Percentiles rank a stretch among this genome's conserved stretches.
phyloP scores from a whole-genome alignment of 2,797 vertebrate genomes.

The Onychomys arenicola region DNA sequence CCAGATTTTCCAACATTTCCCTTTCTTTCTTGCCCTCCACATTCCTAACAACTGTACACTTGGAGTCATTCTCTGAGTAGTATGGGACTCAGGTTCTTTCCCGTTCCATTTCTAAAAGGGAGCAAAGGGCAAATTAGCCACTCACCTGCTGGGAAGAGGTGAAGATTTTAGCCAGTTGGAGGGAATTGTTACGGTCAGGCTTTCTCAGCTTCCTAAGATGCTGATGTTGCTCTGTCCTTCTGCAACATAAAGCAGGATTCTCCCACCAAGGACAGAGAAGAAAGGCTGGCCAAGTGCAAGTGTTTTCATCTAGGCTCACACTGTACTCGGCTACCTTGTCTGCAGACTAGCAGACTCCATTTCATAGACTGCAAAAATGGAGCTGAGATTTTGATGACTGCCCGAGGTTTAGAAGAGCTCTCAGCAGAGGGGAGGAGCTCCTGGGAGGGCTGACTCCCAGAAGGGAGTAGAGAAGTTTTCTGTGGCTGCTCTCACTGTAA shows the following conservation, averaged over 20 bases:
- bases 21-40: not conserved
- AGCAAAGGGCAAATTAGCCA: no score
- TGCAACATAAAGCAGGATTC: not conserved
- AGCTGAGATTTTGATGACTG: not conserved
- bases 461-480: not conserved
- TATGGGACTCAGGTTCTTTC: not conserved
- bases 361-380: constrained; percentile 25
- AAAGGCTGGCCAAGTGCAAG: constrained; percentile 8
- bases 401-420: not conserved
- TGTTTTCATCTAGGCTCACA: not conserved
- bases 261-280: not conserved
- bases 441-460: not conserved
- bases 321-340: not conserved
- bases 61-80: not conserved
- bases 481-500: not conserved
- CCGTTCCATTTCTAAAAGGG: no score
- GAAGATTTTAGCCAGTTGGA: constrained; percentile 21
- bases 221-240: not conserved
- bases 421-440: not conserved
- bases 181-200: not conserved
- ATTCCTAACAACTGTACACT: not conserved
- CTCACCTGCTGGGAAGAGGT: constrained; percentile 14
- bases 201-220: constrained; percentile 53
- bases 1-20: not conserved
- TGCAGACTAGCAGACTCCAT: not conserved